These are phyloP conservation scores for Drosophila ogumai DNA, from an alignment of 1,140 invertebrate species.

Conservation along the genomic window DNA sequence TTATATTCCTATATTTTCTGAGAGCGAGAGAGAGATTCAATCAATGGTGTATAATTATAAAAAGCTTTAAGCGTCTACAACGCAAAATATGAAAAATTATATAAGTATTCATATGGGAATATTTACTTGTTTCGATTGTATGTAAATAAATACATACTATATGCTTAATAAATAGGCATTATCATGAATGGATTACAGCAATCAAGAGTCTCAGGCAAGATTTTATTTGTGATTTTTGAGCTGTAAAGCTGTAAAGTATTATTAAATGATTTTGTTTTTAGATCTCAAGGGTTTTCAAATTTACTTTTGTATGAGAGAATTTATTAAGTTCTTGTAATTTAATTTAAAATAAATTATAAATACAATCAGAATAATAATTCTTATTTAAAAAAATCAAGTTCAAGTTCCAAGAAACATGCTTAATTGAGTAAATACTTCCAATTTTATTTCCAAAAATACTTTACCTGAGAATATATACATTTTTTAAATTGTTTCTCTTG, in stretches of 20 bases:
- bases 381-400: no score
- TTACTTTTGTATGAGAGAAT: background rate
- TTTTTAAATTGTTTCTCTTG: background rate
- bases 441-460: no score
- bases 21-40: background rate
- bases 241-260: background rate
- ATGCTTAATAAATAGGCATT: background rate
- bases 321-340: background rate
- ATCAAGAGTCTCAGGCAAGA: background rate
- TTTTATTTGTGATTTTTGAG: background rate
- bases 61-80: slow-evolving; percentile 14
- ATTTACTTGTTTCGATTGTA: slow-evolving; percentile 2
- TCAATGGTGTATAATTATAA: slow-evolving; percentile 23
- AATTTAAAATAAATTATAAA: no score
- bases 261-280: background rate
- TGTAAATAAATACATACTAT: background rate
- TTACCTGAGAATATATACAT: no score
- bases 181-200: slow-evolving; percentile 3
- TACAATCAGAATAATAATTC: no score
- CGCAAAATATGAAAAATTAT: slow-evolving; percentile 12
- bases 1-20: slow-evolving; percentile 1
- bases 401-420: no score
- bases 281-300: background rate
- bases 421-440: no score
- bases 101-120: background rate